Evolutionary conservation across 2,888 invertebrate genomes (phyloP).

Genomic region (Monopis laevigella): DNA sequence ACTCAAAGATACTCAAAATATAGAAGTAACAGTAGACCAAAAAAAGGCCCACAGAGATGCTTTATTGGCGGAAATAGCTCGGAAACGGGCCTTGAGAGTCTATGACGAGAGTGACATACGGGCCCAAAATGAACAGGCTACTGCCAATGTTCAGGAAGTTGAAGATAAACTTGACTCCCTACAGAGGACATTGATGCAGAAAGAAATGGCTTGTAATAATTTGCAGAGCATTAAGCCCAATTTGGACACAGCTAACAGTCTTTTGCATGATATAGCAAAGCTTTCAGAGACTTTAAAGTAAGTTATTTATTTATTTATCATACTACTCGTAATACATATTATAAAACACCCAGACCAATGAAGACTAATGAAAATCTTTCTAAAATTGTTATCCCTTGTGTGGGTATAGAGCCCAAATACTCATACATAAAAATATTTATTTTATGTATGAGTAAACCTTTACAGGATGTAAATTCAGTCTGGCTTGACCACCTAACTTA

Average conservation of each 20-base stretch:
- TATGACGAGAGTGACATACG: slow-evolving; percentile 48
- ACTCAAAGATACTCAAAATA: slow-evolving; percentile 33
- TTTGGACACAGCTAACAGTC: slow-evolving; percentile 39
- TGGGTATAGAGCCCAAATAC: too few relatives aligned
- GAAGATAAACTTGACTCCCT: slow-evolving; percentile 38
- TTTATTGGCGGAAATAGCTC: slow-evolving; percentile 35
- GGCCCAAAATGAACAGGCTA: slow-evolving; percentile 37
- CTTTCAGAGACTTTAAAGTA: slow-evolving; percentile 40
- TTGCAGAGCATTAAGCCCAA: slow-evolving; percentile 45
- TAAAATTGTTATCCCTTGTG: too few relatives aligned
- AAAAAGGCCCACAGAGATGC: slow-evolving; percentile 40
- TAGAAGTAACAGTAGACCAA: slow-evolving; percentile 37
- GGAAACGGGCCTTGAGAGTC: slow-evolving; percentile 39
- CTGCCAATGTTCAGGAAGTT: slow-evolving; percentile 38
- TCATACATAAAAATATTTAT: too few relatives aligned
- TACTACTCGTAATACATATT: background rate
- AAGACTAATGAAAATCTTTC: background rate
- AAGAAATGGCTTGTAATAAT: slow-evolving; percentile 45
- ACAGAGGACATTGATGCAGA: slow-evolving; percentile 34
- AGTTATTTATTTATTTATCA: slow-evolving; percentile 22
- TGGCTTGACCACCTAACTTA: too few relatives aligned
- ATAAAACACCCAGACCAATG: background rate
- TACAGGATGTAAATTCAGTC: too few relatives aligned
- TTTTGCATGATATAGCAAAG: slow-evolving; percentile 42
- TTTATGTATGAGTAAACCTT: too few relatives aligned